A percentile compares a stretch with the other conserved stretches of the same genome.
Conservation (phyloP, 2,888 invertebrate genomes). For the Gortyna flavago region DNA sequence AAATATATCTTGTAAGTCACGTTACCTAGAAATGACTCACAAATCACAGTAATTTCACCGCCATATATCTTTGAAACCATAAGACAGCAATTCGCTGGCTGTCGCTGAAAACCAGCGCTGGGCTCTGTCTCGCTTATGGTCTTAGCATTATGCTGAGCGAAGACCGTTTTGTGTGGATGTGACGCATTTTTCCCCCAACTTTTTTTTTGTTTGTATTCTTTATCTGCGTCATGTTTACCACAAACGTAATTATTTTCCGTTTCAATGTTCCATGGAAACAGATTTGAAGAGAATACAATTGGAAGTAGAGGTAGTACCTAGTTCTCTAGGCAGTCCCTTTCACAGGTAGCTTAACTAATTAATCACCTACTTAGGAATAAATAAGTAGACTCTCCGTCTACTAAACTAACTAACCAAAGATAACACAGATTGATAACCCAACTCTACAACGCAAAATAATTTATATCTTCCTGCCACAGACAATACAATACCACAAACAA, state of each 20-base stretch:
- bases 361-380: neutral
- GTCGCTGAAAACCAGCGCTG: too few species aligned
- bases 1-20: neutral
- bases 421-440: conserved; percentile 33
- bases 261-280: neutral
- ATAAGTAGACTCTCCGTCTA: neutral
- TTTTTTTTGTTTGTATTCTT: too few species aligned
- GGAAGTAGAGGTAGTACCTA: neutral
- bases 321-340: neutral
- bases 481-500: conserved; percentile 37
- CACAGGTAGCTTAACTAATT: neutral
- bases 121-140: too few species aligned
- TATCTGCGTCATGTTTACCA: neutral
- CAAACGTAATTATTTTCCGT: neutral
- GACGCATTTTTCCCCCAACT: too few species aligned
- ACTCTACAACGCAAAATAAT: conserved; percentile 40
- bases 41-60: neutral
- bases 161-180: too few species aligned
- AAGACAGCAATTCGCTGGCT: neutral
- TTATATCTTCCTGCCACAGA: conserved; percentile 44
- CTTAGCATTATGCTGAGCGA: too few species aligned
- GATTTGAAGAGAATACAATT: too few species aligned
- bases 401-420: conserved; percentile 30
- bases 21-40: neutral
- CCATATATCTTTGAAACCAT: neutral